Conservation (phyloP, 2,888 invertebrate genomes). For the Amblyjoppa proteus region DNA sequence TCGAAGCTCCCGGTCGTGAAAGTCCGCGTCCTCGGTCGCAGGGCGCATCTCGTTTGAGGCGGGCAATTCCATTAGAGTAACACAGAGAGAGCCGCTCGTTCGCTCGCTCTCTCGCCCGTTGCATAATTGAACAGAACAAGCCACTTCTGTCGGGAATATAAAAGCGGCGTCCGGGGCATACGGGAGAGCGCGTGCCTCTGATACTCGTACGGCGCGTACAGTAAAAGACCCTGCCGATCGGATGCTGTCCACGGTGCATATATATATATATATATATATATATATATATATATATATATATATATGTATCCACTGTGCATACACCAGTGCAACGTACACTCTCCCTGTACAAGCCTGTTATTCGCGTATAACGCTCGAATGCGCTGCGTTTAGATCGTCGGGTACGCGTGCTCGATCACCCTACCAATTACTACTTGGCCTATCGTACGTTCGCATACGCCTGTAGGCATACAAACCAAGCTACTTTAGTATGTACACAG, state of each 20-base stretch:
- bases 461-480: constrained; percentile 5
- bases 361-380: constrained; percentile 45
- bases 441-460: constrained; percentile 12
- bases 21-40: constrained; percentile 6
- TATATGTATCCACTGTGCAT: background rate
- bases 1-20: background rate
- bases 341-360: constrained; percentile 41
- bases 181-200: constrained; percentile 28
- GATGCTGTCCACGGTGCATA: constrained; percentile 33
- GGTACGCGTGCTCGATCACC: constrained; percentile 52
- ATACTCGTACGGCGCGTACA: constrained; percentile 66
- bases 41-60: constrained; percentile 40
- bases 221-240: constrained; percentile 58
- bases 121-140: constrained; percentile 74
- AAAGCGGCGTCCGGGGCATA: constrained; percentile 46
- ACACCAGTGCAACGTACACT: constrained; percentile 12
- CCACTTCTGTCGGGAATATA: constrained; percentile 64
- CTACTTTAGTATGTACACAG: constrained; percentile 2
- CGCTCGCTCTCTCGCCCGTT: constrained; percentile 51
- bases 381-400: constrained; percentile 38
- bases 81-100: constrained; percentile 35
- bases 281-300: constrained; percentile 26
- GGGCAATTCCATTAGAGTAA: constrained; percentile 72
- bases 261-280: constrained; percentile 1
- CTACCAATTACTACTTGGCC: constrained; percentile 51